Evolutionary conservation across 2,888 invertebrate species (phyloP).

Genomic region (Phytoseiulus persimilis): DNA sequence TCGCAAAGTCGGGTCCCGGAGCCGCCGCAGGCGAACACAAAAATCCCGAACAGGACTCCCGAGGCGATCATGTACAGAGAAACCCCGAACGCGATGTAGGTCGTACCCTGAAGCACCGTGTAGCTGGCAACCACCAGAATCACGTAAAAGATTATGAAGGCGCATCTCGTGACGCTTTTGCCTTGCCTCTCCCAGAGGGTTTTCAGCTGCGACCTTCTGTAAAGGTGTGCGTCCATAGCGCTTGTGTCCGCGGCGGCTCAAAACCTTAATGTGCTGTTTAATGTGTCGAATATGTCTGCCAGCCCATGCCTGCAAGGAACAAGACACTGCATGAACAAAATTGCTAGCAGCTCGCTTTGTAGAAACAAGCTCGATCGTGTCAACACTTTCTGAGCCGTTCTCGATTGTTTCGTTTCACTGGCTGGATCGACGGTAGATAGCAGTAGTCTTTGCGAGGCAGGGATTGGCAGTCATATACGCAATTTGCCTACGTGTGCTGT

Average conservation of each 20-base stretch:
- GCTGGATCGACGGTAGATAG: neutral
- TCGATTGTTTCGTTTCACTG: neutral
- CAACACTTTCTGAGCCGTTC: neutral
- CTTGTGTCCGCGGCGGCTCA: neutral
- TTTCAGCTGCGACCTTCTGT: neutral
- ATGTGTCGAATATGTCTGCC: slow-evolving; percentile 34
- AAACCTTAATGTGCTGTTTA: neutral
- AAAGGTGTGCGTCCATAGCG: slow-evolving; percentile 27
- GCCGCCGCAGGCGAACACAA: slow-evolving; percentile 28
- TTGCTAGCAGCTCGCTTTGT: neutral
- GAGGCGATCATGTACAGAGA: slow-evolving; percentile 34
- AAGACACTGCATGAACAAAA: slow-evolving; percentile 23
- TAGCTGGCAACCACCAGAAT: slow-evolving; percentile 25
- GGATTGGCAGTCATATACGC: slow-evolving; percentile 5
- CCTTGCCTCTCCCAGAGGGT: slow-evolving; percentile 32
- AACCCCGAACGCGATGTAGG: slow-evolving; percentile 30
- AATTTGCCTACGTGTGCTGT: neutral
- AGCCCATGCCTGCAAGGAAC: slow-evolving; percentile 29
- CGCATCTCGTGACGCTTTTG: slow-evolving; percentile 29
- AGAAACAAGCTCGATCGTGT: neutral
- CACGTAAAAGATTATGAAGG: slow-evolving; percentile 30
- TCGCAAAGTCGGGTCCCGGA: slow-evolving; percentile 22
- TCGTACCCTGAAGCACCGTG: slow-evolving; percentile 13
- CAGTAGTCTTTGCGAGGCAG: slow-evolving; percentile 5
- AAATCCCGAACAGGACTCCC: slow-evolving; percentile 30